Evolutionary conservation across 2,113 vertebrate species (phyloP), one percentile per base, ranked within the genome.

Genomic region (Amblyopsis rosae): DNA sequence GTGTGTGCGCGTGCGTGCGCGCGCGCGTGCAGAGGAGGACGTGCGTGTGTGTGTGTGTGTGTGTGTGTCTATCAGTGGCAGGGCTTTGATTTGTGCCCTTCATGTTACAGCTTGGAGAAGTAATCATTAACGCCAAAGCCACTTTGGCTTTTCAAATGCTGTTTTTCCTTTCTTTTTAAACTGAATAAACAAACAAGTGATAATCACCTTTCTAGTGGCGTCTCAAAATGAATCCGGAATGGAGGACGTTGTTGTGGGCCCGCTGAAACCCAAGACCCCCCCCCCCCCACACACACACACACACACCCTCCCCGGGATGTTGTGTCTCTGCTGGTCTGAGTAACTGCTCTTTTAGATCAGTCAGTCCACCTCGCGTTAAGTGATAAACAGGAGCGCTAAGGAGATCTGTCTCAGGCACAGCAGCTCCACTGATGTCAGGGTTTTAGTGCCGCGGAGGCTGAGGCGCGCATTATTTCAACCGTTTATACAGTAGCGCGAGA

Each of bases 51-150:
- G 79, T 77, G 79, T 80, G 56, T 86, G 84, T 82, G 80, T 86
- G 82, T 78, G 90, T 88, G 84, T 88, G 89, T 90, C 90, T 92
- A 90, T 92, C 90, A 90, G 89, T 91, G 91, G 87, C 90, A 92
- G 87, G 89, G 88, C 92, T 93, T 92, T 93, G 92, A 93, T 93
- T 93, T 93, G 92, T 90, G 92, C 90, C 91, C 92, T 91, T 92
- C 90, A 92, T 92, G 93, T 93, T 92, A 92, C 90, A 88, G 89
- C 89, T 91, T 88, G 89, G 88, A 90, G 91, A 92, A 92, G 89
- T 91, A 91, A 92, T 92, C 89, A 93, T 92, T 92, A 92, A 91
- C 86, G 87, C 86, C 88, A 88, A 85, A 92, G 91, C 90, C 88
- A 92, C 90, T 93, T 91, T 91, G 90, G 82, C 89, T 89, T 91